Percentiles rank a stretch among this genome's conserved stretches.
Conservation (phyloP, 2,113 vertebrate genomes). For the Thermophis baileyi region DNA sequence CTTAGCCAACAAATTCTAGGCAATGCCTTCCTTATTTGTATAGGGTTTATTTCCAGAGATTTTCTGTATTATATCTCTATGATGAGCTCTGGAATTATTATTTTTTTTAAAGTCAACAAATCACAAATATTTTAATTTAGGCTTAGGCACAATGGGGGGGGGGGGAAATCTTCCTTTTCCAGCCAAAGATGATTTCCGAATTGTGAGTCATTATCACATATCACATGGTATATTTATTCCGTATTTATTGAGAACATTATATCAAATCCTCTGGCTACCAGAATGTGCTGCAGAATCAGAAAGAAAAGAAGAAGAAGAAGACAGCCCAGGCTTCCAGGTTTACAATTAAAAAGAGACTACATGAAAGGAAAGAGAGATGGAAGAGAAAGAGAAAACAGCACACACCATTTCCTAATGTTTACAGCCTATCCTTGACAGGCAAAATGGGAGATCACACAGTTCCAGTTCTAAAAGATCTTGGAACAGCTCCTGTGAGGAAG, state of each 20-base stretch:
- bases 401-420: neutral
- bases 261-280: neutral
- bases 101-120: neutral
- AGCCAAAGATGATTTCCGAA: neutral
- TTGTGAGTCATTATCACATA: neutral
- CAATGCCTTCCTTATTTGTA: slow-evolving; percentile 4
- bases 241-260: neutral
- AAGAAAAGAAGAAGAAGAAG: neutral
- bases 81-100: neutral
- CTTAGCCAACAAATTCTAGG: slow-evolving; percentile 4
- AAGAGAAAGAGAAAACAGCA: neutral
- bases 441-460: neutral
- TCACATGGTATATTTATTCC: neutral
- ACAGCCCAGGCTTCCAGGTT: neutral
- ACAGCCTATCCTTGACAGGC: neutral
- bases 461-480: neutral
- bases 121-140: neutral
- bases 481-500: neutral
- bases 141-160: neutral
- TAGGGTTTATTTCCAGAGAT: neutral
- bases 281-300: neutral
- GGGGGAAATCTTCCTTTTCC: neutral
- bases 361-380: neutral
- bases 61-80: neutral
- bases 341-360: neutral